Conservation (phyloP, 2,113 vertebrate species). For the Microcebus ravelobensis region DNA sequence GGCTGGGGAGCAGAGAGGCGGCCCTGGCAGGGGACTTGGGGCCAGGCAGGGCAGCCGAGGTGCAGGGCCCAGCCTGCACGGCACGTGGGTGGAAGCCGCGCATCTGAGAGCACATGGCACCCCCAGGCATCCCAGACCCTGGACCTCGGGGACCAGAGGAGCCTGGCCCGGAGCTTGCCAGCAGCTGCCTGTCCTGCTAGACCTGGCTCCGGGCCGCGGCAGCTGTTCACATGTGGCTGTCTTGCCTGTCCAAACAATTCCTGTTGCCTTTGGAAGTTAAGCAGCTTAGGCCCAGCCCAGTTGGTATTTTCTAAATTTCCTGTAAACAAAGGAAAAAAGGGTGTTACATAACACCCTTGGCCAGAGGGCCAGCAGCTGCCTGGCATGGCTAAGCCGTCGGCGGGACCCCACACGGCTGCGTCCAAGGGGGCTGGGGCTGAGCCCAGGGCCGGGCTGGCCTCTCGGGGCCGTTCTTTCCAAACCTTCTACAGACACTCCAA, state of each 20-base stretch:
- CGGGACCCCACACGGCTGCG: background rate
- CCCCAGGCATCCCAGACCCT: background rate
- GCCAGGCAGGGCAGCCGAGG: background rate
- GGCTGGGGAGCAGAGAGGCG: background rate
- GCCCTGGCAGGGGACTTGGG: background rate
- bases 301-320: constrained; percentile 26
- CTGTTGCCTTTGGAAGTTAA: background rate
- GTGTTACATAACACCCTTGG: background rate
- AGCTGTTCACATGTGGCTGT: background rate
- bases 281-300: background rate
- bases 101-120: fast-evolving
- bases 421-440: too few species aligned
- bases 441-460: background rate
- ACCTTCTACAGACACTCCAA: background rate
- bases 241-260: background rate
- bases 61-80: fast-evolving
- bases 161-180: background rate
- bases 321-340: constrained; percentile 31
- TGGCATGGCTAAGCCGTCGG: background rate
- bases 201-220: background rate
- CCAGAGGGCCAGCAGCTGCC: background rate
- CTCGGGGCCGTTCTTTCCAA: background rate
- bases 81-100: fast-evolving
- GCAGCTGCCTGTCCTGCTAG: background rate
- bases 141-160: background rate